Evolutionary conservation across 2,113 vertebrate species (phyloP).

Genomic region (Stomatorhinus ivindoensis): DNA sequence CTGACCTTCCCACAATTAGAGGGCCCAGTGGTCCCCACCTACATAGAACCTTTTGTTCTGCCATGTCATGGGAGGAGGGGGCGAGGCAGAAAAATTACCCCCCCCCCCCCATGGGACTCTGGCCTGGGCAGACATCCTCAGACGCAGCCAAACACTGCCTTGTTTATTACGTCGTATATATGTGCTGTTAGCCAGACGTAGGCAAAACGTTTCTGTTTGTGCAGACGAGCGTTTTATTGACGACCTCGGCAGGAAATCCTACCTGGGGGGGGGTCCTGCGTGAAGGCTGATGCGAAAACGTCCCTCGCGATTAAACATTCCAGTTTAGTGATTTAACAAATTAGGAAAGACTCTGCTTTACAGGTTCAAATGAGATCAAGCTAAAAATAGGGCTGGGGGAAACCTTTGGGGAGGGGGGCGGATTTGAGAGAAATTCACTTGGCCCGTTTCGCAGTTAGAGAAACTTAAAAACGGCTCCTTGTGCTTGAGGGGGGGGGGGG

Average conservation of each 20-base stretch:
- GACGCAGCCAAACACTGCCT: not conserved
- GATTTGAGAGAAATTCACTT: not conserved
- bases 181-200: not conserved
- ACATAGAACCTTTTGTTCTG: conserved; percentile 4
- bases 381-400: not conserved
- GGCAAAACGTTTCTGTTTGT: not conserved
- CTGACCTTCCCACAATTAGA: not conserved
- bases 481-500: too few relatives aligned
- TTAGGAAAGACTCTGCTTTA: not conserved
- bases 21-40: not conserved
- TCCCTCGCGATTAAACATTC: not conserved
- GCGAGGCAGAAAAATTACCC: conserved; percentile 26
- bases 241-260: not conserved
- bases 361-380: not conserved
- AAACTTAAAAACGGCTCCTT: not conserved
- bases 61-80: conserved; percentile 27
- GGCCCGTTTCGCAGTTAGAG: not conserved
- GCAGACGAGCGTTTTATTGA: not conserved
- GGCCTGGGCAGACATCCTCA: not conserved
- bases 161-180: not conserved
- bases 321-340: not conserved
- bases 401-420: not conserved
- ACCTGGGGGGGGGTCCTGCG: not conserved
- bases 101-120: not conserved
- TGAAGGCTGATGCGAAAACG: not conserved